A percentile compares a stretch with the other conserved stretches of the same genome.
Evolutionary conservation across 2,113 vertebrate species (phyloP).

Genomic region (Perognathus longimembris): DNA sequence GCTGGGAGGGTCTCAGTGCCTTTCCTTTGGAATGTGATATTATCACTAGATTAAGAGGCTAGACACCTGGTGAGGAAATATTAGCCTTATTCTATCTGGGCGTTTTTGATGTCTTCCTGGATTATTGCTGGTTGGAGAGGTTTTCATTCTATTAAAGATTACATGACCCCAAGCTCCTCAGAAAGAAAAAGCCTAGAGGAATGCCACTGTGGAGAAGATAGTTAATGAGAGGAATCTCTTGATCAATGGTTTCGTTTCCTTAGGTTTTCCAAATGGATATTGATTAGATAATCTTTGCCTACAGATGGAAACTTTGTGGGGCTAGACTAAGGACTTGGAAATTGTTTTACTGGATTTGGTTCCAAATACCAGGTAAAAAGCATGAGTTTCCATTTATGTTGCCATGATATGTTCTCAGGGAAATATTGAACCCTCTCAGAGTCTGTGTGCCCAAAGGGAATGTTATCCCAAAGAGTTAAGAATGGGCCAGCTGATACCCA

Average conservation of each 20-base stretch:
- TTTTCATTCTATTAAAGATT: conserved; percentile 72
- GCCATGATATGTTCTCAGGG: background rate
- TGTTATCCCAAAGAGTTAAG: background rate
- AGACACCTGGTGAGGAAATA: conserved; percentile 79
- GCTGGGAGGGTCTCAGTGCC: conserved; percentile 50
- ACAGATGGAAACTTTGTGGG: background rate
- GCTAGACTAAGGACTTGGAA: background rate
- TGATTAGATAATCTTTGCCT: conserved; percentile 16
- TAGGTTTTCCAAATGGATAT: conserved; percentile 10
- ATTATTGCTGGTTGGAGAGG: conserved; percentile 77
- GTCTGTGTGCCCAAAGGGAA: background rate
- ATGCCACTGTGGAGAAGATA: background rate
- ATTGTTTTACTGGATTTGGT: conserved; percentile 16
- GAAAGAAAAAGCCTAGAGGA: conserved; percentile 50
- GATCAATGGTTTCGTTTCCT: background rate
- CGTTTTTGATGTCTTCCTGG: conserved; percentile 78
- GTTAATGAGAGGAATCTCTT: conserved; percentile 24
- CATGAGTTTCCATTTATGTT: background rate
- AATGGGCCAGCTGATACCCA: no score
- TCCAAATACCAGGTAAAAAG: background rate
- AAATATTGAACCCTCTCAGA: background rate
- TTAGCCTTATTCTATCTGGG: conserved; percentile 72
- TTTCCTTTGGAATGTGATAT: conserved; percentile 66
- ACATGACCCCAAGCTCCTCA: conserved; percentile 40
- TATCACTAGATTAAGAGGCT: conserved; percentile 78